Evolutionary conservation across 2,888 invertebrate genomes (phyloP).

Genomic region (Agonopterix arenella): DNA sequence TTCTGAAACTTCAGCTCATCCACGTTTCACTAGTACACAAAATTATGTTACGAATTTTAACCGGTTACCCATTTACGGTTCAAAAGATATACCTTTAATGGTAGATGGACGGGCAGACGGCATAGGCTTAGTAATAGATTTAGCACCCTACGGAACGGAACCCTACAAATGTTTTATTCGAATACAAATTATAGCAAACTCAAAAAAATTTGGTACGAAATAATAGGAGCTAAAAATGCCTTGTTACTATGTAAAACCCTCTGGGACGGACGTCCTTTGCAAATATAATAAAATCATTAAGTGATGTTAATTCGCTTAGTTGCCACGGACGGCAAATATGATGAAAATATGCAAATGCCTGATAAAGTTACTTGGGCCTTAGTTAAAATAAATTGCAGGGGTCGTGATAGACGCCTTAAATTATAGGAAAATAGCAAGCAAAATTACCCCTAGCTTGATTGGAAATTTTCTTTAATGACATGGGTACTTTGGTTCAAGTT

Average conservation of each 20-base stretch:
- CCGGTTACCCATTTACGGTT: too few relatives aligned
- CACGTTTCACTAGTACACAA: too few relatives aligned
- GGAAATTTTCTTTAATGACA: neutral
- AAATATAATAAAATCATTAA: slow-evolving; percentile 61
- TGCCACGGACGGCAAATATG: slow-evolving; percentile 46
- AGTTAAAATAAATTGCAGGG: slow-evolving; percentile 50
- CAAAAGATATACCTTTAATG: too few relatives aligned
- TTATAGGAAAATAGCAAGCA: slow-evolving; percentile 7
- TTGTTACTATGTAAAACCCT: slow-evolving; percentile 32
- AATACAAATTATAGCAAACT: too few relatives aligned
- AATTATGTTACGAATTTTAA: too few relatives aligned
- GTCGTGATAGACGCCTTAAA: slow-evolving; percentile 9
- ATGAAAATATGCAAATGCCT: slow-evolving; percentile 60
- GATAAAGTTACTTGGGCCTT: slow-evolving; percentile 39
- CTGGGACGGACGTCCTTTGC: slow-evolving; percentile 31
- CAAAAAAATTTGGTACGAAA: too few relatives aligned
- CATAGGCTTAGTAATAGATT: too few relatives aligned
- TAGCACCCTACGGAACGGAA: too few relatives aligned
- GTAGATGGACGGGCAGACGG: too few relatives aligned
- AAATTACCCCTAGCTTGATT: neutral
- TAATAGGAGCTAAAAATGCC: too few relatives aligned
- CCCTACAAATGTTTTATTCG: too few relatives aligned
- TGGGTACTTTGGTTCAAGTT: neutral
- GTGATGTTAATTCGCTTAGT: slow-evolving; percentile 57
- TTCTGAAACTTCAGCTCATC: too few relatives aligned